These are phyloP conservation scores for Eciton burchellii DNA, from an alignment of 1,140 invertebrate genomes.

Conservation along the genomic window DNA sequence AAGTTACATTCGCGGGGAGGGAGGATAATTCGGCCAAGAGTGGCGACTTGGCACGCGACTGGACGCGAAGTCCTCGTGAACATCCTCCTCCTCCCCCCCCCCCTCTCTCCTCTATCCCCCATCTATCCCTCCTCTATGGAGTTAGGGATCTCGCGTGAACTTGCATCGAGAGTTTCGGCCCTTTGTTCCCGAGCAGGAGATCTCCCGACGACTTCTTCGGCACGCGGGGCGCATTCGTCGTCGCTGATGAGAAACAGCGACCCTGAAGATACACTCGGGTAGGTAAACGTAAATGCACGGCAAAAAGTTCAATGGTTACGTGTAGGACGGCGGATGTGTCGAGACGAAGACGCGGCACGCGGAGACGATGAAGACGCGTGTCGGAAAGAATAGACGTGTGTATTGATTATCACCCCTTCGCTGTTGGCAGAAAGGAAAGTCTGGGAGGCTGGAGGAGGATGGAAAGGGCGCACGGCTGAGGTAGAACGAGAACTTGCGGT, in stretches of 20 bases:
- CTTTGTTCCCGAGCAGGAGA: not conserved
- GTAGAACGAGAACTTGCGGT: conserved; percentile 8
- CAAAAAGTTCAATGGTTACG: conserved; percentile 15
- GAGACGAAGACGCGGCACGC: conserved; percentile 32
- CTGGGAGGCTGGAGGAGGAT: conserved; percentile 7
- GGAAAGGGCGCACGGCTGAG: conserved; percentile 15
- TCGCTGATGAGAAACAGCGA: conserved; percentile 25
- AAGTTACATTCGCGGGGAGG: not conserved
- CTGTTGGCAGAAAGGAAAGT: conserved; percentile 31
- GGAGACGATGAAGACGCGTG: conserved; percentile 40
- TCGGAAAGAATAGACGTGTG: conserved; percentile 63
- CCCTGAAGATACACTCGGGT: not conserved
- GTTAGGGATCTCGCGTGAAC: not conserved
- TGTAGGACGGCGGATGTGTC: not conserved
- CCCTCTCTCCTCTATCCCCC: no score
- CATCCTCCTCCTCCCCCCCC: no score
- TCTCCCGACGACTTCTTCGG: not conserved
- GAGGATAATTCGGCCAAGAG: conserved; percentile 8
- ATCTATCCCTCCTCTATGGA: no score
- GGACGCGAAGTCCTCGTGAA: no score
- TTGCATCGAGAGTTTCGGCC: not conserved
- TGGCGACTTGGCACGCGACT: not conserved
- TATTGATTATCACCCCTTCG: conserved; percentile 70
- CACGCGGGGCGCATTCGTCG: not conserved
- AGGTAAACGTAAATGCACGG: conserved; percentile 3